These are phyloP conservation scores for Spizella passerina DNA, from an alignment of 2,797 vertebrate genomes.

Conservation along the genomic window DNA sequence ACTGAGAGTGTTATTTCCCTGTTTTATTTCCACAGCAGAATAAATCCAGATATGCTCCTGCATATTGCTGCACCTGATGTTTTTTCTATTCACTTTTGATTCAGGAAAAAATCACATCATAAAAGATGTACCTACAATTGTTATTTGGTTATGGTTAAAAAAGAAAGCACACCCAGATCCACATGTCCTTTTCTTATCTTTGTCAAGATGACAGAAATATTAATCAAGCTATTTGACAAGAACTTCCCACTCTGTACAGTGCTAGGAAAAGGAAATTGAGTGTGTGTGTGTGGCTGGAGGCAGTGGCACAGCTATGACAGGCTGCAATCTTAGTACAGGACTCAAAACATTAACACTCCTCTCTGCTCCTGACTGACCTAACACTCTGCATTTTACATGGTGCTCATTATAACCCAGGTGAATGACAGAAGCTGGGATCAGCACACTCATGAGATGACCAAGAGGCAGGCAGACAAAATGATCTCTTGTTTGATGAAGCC, in stretches of 20 bases:
- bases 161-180: background rate
- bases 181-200: background rate
- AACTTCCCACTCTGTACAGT: background rate
- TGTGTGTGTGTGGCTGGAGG: accelerated
- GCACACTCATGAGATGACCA: background rate
- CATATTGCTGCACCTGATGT: background rate
- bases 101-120: background rate
- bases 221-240: background rate
- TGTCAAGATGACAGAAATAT: background rate
- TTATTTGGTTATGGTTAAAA: background rate
- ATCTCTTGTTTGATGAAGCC: background rate
- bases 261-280: background rate
- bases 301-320: background rate
- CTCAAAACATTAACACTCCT: background rate
- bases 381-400: background rate
- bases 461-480: background rate
- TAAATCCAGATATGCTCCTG: background rate
- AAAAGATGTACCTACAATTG: background rate
- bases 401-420: background rate
- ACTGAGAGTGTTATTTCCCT: background rate
- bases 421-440: background rate
- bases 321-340: background rate
- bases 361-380: background rate
- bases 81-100: background rate
- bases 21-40: constrained; percentile 17